These are phyloP conservation scores for Rhea pennata DNA, from an alignment of 2,113 vertebrate species.

Conservation along the genomic window DNA sequence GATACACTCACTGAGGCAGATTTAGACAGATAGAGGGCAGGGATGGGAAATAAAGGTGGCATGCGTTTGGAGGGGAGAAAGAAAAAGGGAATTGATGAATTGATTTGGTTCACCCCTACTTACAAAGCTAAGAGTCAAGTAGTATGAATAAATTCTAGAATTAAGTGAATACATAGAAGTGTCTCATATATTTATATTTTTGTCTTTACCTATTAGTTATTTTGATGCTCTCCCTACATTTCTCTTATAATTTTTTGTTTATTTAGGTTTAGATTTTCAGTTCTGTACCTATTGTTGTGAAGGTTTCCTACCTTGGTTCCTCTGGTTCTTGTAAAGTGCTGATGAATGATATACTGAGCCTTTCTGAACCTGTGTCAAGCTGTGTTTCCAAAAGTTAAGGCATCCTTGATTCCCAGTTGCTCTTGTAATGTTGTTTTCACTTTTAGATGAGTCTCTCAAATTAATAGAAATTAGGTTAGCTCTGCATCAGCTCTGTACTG, in stretches of 20 bases:
- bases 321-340: background rate
- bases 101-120: background rate
- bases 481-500: background rate
- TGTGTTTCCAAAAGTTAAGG: background rate
- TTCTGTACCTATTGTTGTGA: background rate
- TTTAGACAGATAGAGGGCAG: background rate
- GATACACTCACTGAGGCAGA: background rate
- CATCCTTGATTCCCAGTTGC: background rate
- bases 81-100: background rate
- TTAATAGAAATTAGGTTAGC: background rate
- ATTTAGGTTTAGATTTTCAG: background rate
- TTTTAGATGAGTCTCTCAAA: background rate
- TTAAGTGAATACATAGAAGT: background rate
- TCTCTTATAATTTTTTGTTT: background rate
- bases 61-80: background rate
- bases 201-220: background rate
- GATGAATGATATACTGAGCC: background rate
- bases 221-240: too few relatives aligned
- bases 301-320: background rate
- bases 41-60: background rate
- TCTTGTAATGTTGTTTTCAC: background rate
- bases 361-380: background rate
- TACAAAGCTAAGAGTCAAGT: background rate
- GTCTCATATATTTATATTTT: background rate
- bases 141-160: background rate